phyloP scores from a whole-genome alignment of 2,113 vertebrate genomes.

The Cettia cetti region DNA sequence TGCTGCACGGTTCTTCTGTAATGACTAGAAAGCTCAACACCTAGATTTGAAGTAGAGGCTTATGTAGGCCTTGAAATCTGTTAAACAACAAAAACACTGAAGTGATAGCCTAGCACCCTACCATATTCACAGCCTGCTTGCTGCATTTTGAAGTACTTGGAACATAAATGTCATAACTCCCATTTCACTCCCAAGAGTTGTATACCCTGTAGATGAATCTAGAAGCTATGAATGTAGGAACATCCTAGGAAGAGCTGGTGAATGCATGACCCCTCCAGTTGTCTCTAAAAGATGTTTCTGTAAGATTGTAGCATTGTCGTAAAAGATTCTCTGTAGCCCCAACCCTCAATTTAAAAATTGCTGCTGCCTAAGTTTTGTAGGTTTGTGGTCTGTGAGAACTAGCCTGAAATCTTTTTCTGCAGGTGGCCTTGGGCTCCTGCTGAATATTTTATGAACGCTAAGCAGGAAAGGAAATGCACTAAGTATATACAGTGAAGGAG shows the following conservation, averaged over 20 bases:
- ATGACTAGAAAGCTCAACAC: too few species aligned
- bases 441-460: not conserved
- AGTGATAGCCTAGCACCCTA: not conserved
- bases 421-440: not conserved
- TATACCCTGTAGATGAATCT: fast-evolving
- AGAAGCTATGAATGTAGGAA: not conserved
- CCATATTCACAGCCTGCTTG: not conserved
- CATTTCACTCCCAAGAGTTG: not conserved
- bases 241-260: not conserved
- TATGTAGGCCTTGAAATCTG: not conserved
- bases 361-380: not conserved
- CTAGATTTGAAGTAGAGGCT: not conserved
- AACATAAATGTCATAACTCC: not conserved
- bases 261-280: fast-evolving
- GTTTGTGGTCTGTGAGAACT: not conserved
- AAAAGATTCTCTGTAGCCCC: not conserved
- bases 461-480: not conserved
- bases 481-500: not conserved
- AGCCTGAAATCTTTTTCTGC: not conserved
- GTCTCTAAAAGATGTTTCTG: not conserved
- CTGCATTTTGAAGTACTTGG: not conserved
- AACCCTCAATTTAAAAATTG: not conserved
- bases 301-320: not conserved
- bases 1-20: too few species aligned
- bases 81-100: not conserved